phyloP scores from a whole-genome alignment of 2,113 vertebrate genomes.

The Elephas maximus region DNA sequence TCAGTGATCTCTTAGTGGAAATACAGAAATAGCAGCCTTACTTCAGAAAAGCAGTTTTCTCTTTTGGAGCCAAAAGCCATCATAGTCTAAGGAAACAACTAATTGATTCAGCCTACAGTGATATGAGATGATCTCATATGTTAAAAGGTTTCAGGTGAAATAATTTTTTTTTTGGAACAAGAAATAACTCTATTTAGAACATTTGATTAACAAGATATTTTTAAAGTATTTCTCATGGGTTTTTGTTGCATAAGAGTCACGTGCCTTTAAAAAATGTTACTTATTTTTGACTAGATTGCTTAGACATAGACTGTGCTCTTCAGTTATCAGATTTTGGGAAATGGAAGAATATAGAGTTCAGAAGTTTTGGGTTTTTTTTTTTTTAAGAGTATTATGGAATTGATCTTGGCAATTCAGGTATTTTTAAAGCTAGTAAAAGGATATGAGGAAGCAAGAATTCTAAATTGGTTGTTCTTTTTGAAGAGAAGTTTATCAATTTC shows the following conservation, averaged over 20 bases:
- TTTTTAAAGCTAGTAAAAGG: slow-evolving; percentile 46
- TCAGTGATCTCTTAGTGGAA: slow-evolving; percentile 63
- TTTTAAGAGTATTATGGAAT: neutral
- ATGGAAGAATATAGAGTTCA: neutral
- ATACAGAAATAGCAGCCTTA: slow-evolving; percentile 61
- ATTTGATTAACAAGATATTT: slow-evolving; percentile 67
- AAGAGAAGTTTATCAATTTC: neutral
- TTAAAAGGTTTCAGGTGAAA: slow-evolving; percentile 67
- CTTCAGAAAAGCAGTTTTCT: slow-evolving; percentile 67
- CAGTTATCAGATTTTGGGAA: slow-evolving; percentile 8
- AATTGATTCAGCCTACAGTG: slow-evolving; percentile 51
- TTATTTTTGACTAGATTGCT: slow-evolving; percentile 41
- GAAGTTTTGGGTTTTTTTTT: neutral
- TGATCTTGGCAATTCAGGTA: neutral
- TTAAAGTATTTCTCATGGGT: slow-evolving; percentile 63
- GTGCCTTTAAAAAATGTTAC: slow-evolving; percentile 44
- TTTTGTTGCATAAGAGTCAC: slow-evolving; percentile 51
- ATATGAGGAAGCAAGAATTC: neutral
- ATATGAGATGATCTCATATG: slow-evolving; percentile 53
- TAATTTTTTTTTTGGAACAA: slow-evolving; percentile 57
- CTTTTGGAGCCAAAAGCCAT: slow-evolving; percentile 52
- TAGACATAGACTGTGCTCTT: slow-evolving; percentile 22
- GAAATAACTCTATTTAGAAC: slow-evolving; percentile 42
- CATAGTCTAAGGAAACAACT: slow-evolving; percentile 60
- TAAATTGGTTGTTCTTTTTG: neutral